phyloP scores from a whole-genome alignment of 2,113 vertebrate genomes.

The Labeo rohita region DNA sequence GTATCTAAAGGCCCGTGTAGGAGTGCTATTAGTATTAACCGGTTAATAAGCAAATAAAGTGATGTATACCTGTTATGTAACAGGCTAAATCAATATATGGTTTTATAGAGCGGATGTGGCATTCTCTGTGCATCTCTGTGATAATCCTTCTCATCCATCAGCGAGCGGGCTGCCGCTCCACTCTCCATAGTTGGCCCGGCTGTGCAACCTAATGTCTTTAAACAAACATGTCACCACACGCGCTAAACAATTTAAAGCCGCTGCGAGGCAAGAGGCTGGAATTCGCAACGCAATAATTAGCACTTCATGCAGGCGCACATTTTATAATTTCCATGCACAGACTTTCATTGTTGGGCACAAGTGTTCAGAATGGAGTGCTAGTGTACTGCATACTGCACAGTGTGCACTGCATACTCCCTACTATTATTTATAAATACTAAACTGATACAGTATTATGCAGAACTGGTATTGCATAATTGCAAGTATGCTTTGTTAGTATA shows the following conservation, averaged over 20 bases:
- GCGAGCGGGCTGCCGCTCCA: not conserved
- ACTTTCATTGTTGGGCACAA: slow-evolving; percentile 7
- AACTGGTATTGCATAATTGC: not conserved
- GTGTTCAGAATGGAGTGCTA: not conserved
- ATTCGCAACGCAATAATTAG: slow-evolving; percentile 26
- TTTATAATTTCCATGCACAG: not conserved
- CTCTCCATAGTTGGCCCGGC: slow-evolving; percentile 47
- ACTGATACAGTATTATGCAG: not conserved
- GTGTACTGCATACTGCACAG: not conserved
- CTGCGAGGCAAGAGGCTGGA: slow-evolving; percentile 31
- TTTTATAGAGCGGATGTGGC: not conserved
- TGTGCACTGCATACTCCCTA: not conserved
- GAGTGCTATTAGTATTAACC: not conserved
- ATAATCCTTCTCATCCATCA: slow-evolving; percentile 51
- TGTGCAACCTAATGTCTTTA: slow-evolving; percentile 60
- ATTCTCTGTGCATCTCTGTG: not conserved
- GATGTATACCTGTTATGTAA: not conserved
- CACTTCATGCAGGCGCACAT: slow-evolving; percentile 25
- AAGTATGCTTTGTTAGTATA: not conserved
- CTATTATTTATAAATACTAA: not conserved
- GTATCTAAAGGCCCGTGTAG: not conserved
- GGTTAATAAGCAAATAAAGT: not conserved
- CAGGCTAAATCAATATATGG: not conserved
- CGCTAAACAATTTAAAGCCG: slow-evolving; percentile 43
- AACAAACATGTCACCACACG: slow-evolving; percentile 60